A percentile compares a stretch with the other conserved stretches of the same genome.
Conservation (phyloP, 2,113 vertebrate genomes). For the Entomyzon cyanotis region DNA sequence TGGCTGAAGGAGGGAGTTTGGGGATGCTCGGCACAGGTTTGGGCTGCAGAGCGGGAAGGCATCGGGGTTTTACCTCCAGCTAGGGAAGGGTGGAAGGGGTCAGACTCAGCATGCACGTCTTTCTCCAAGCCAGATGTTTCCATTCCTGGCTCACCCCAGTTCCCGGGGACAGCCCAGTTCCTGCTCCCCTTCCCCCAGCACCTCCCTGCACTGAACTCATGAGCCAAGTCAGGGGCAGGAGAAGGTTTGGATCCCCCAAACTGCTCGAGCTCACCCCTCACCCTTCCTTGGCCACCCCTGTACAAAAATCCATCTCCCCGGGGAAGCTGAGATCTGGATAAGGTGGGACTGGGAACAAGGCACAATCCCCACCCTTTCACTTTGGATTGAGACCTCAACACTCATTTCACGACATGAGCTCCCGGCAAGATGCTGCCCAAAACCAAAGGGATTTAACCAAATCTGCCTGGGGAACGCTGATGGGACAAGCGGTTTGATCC, state of each 20-base stretch:
- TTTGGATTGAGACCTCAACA: background rate
- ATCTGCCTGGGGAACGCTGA: rapidly evolving
- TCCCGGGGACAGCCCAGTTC: background rate
- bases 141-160: background rate
- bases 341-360: background rate
- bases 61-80: background rate
- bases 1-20: background rate
- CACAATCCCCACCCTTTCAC: background rate
- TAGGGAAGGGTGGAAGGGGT: too few relatives aligned
- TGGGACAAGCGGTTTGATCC: background rate
- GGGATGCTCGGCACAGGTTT: background rate
- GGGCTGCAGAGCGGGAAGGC: background rate
- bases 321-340: background rate
- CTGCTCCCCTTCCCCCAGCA: background rate
- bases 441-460: background rate
- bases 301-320: rapidly evolving
- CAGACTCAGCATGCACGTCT: rapidly evolving
- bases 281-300: background rate
- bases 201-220: background rate
- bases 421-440: background rate
- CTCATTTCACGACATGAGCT: background rate
- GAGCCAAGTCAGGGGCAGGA: background rate
- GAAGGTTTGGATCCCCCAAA: background rate
- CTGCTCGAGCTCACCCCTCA: background rate
- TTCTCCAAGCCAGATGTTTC: background rate